Evolutionary conservation across 2,113 vertebrate species (phyloP), one percentile per base, ranked within the genome.

Genomic region (Syngnathus floridae): DNA sequence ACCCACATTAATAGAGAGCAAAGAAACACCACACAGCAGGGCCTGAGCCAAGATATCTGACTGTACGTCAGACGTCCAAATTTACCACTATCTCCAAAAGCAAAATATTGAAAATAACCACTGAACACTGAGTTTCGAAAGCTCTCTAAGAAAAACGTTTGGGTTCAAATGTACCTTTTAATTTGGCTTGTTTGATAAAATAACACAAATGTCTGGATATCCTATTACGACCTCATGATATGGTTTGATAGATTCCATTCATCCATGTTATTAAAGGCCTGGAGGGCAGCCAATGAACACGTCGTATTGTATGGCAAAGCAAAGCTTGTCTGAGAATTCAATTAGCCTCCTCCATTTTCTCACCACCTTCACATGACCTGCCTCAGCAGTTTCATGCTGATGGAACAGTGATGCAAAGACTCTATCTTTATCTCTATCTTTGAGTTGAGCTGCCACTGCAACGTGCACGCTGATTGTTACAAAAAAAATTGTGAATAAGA

Each of bases 241-340:
- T 41, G 63, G 58, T 48, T 76, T 76, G 78, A 86, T 74, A 74
- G 73, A 84, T 77, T 78, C 67, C 73, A 72, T 79, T 75, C 81
- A 85, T 81, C 83, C 81, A 40, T 85, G 86, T 87, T 84, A 86
- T 88, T 81, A 74, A 71, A 79, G 73, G 76, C 69, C 78, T 79
- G 76, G 78, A 84, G 70, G 74, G 61, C 70, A 71, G 82, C 84
- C 84, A 87, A 57, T 73, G 73, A 77, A 66, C 38, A 67, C 71
- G 69, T 41, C 59, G 77, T 57, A 59, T 71, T 65, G 70, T 79
- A 75, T 62, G 64, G 70, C 66, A 63, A 64, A 61, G 67, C 72
- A 71, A 67, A 71, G 67, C 64, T 43, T 51, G 37, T 69, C 62
- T 86, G 83, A 90, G 84, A 88, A 88, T 90, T 88, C 85, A 87